These are phyloP conservation scores for Magallana ariakensis DNA, from an alignment of 1,140 invertebrate genomes.

Conservation along the genomic window DNA sequence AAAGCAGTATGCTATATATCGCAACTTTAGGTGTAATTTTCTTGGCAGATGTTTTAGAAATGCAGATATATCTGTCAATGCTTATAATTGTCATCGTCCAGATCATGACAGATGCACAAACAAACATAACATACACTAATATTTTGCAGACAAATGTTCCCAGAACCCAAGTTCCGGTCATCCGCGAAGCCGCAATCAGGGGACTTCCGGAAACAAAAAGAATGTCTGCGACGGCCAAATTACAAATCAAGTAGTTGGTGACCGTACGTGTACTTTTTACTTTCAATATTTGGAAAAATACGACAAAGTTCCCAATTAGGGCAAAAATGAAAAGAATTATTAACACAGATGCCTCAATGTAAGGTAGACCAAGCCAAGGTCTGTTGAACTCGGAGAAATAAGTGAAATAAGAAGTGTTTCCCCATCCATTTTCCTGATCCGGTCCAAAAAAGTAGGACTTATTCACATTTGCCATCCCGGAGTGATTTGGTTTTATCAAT, in stretches of 20 bases:
- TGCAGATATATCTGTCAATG: conserved; percentile 71
- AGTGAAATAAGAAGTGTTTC: conserved; percentile 69
- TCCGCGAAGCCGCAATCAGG: conserved; percentile 65
- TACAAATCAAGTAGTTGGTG: conserved; percentile 72
- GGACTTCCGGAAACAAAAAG: conserved; percentile 67
- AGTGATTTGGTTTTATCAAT: not conserved
- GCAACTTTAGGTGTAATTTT: conserved; percentile 60
- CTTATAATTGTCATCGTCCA: conserved; percentile 75
- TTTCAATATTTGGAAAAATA: conserved; percentile 63
- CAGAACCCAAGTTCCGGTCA: conserved; percentile 68
- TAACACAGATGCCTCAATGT: conserved; percentile 66
- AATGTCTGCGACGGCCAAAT: conserved; percentile 70
- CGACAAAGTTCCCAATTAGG: conserved; percentile 66
- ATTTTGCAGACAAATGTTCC: conserved; percentile 66
- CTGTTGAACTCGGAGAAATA: conserved; percentile 73
- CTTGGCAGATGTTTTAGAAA: conserved; percentile 56
- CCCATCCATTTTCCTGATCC: conserved; percentile 64
- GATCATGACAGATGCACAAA: conserved; percentile 68
- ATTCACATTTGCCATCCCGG: conserved; percentile 48
- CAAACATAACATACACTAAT: conserved; percentile 63
- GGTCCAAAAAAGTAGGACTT: conserved; percentile 65
- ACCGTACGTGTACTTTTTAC: conserved; percentile 61
- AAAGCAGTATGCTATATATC: conserved; percentile 55
- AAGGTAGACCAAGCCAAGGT: conserved; percentile 54
- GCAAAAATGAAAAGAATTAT: conserved; percentile 73